A percentile compares a stretch with the other conserved stretches of the same genome.
Evolutionary conservation across 2,113 vertebrate species (phyloP).

Genomic region (Tylochromis polylepis): DNA sequence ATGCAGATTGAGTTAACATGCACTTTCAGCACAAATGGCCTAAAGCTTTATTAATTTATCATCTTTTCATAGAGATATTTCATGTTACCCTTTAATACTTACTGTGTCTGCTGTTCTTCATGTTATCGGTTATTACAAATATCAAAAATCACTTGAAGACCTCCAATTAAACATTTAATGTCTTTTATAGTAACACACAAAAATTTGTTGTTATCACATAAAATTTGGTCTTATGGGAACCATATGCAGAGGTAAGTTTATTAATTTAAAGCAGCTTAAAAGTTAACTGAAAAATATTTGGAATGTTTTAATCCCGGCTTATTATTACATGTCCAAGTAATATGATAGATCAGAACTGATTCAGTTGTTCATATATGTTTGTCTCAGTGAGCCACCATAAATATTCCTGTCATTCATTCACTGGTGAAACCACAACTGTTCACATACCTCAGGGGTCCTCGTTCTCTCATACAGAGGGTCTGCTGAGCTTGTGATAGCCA

Average conservation of each 20-base stretch:
- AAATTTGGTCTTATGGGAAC: background rate
- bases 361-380: background rate
- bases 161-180: background rate
- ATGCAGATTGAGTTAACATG: background rate
- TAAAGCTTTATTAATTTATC: background rate
- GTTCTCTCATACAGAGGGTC: background rate
- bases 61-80: background rate
- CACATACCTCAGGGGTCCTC: constrained; percentile 11
- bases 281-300: background rate
- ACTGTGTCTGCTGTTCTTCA: background rate
- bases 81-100: background rate
- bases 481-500: constrained; percentile 9
- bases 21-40: background rate
- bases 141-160: background rate
- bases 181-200: background rate
- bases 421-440: constrained; percentile 20
- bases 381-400: background rate
- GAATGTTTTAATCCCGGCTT: background rate
- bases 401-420: constrained; percentile 1
- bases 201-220: background rate
- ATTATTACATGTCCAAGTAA: background rate
- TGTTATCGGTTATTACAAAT: background rate
- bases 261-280: background rate
- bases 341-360: background rate
- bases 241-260: background rate